Base-by-base conservation (phyloP, 2,797 vertebrate genomes). In the Pseudopleuronectes americanus region DNA sequence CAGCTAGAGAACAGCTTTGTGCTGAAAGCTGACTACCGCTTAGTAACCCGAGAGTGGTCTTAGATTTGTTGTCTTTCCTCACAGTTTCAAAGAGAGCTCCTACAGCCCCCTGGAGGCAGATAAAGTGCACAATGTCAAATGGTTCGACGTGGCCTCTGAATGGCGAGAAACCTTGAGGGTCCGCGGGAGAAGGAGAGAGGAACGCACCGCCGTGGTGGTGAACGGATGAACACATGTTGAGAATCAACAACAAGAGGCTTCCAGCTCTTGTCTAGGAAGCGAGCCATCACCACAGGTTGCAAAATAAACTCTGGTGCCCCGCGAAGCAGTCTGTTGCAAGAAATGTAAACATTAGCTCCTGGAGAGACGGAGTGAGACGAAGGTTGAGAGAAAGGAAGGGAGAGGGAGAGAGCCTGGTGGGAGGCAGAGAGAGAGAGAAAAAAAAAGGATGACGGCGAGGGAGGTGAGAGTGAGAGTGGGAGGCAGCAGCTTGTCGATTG, bases 231-330 rank as follows among this genome's bases (percentile, higher is more conserved):
- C 93, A 94, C 92, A 93, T 94, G 94, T 94, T 93, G 89, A 84
- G 87, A 93, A 93, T 94, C 94, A 94, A 93, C 92, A 93, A 87
- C 76, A 82, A 73, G 91, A 71, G 75, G 87, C 86, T 90, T 92
- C 92, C 93, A 92, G 89, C 85, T 90, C 90, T 92, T 26, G 83
- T 91, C 90, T 88, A 93, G 92, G 91, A 94, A 92, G 90, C 80
- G 74, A 89, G 94, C 94, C 94, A 94, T 93, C 93, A 90, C 92
- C 93, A 91, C 93, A 92, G 91, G 92, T 93, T 94, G 90, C 91
- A 93, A 94, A 94, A 94, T 91, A 94, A 94, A 94, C 92, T 89
- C 85, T 88, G 89, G 92, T 93, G 91, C 90, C 92, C 91, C 76
- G 84, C 72, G 70, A 92, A 92, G 84, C 86, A 79, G 90, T 88